A percentile compares a stretch with the other conserved stretches of the same genome.
Conservation (phyloP, 2,888 invertebrate genomes). For the Harpagoxenus sublaevis region DNA sequence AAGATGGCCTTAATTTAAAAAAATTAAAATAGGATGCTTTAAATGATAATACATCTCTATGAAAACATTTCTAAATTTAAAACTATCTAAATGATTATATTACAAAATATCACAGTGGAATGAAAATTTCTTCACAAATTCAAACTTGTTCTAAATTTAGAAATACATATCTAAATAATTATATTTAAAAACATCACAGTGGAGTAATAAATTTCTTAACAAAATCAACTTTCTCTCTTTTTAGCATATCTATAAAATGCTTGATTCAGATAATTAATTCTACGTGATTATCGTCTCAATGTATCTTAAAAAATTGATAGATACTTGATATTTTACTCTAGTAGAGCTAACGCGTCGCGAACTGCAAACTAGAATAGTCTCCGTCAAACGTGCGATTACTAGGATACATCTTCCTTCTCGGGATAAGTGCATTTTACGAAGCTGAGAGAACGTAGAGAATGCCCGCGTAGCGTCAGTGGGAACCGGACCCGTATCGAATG, state of each 20-base stretch:
- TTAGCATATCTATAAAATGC: neutral
- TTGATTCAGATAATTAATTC: neutral
- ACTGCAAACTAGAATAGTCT: slow-evolving; percentile 12
- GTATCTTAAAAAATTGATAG: neutral
- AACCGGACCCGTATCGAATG: slow-evolving; percentile 19
- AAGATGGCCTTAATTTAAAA: neutral
- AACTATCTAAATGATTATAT: neutral
- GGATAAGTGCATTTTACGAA: neutral
- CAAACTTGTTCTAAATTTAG: neutral
- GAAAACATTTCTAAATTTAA: neutral
- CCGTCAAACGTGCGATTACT: neutral
- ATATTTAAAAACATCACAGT: neutral
- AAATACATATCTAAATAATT: neutral
- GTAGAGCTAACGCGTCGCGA: neutral
- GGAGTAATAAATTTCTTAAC: neutral
- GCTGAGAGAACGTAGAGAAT: neutral
- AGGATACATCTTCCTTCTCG: neutral
- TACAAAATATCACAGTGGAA: neutral
- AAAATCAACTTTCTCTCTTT: neutral
- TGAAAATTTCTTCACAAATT: neutral
- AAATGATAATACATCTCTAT: neutral
- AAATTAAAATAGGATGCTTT: neutral
- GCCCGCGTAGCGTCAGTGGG: neutral
- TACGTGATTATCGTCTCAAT: neutral
- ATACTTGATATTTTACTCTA: neutral